A percentile compares a stretch with the other conserved stretches of the same genome.
Evolutionary conservation across 2,113 vertebrate genomes (phyloP).

Genomic region (Tretioscincus oriximinensis): DNA sequence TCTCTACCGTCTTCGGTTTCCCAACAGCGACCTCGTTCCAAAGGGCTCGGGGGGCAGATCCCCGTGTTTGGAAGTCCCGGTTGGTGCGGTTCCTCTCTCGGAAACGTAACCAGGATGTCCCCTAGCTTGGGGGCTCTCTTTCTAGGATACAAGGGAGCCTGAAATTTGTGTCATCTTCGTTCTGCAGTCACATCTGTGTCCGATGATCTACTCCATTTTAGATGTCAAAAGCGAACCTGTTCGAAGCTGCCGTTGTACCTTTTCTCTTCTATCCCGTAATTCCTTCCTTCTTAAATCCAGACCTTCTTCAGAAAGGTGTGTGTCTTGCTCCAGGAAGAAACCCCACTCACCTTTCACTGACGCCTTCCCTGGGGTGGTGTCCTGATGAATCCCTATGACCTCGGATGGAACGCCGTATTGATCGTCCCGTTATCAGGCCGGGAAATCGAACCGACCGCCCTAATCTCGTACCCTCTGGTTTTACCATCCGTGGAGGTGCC

Average conservation of each 20-base stretch:
- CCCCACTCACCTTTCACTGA: background rate
- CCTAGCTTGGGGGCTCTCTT: background rate
- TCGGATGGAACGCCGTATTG: background rate
- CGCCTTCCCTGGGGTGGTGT: background rate
- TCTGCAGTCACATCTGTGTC: background rate
- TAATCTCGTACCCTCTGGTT: no score
- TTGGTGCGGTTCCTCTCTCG: no score
- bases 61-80: background rate
- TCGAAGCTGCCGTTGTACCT: background rate
- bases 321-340: background rate
- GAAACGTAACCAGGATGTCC: background rate
- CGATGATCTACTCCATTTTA: background rate
- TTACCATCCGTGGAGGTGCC: no score
- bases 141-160: no score
- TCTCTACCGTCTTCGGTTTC: background rate
- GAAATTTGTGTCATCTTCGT: background rate
- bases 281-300: slow-evolving; percentile 29
- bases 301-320: no score
- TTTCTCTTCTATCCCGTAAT: background rate
- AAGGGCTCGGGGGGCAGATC: background rate
- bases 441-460: no score
- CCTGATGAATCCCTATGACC: background rate
- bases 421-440: no score
- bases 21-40: background rate
- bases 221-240: background rate